phyloP scores from a whole-genome alignment of 2,113 vertebrate species.

The Phyllostomus discolor region DNA sequence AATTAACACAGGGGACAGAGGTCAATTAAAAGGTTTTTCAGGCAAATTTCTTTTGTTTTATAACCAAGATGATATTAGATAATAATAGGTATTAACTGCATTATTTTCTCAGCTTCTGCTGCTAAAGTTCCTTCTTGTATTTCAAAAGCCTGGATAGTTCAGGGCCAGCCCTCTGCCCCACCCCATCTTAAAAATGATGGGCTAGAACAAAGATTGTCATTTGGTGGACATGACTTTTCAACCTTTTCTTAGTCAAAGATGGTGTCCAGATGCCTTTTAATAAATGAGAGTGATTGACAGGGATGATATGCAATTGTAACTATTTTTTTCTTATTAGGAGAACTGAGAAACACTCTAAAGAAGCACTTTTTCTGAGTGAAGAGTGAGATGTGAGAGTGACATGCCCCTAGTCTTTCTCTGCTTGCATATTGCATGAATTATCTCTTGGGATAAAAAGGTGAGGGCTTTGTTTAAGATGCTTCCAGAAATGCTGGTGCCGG shows the following conservation, averaged over 20 bases:
- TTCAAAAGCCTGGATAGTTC: background rate
- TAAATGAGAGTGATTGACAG: background rate
- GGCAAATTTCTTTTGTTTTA: constrained; percentile 2
- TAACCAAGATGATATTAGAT: background rate
- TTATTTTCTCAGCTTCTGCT: background rate
- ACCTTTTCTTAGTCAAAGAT: background rate
- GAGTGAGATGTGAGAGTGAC: background rate
- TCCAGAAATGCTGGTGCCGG: background rate
- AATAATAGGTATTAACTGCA: background rate
- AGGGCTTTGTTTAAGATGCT: background rate
- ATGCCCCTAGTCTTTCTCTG: background rate
- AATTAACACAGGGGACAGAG: background rate
- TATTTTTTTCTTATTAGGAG: background rate
- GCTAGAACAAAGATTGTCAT: background rate
- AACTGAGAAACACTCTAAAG: background rate
- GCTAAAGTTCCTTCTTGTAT: background rate
- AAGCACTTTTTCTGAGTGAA: background rate
- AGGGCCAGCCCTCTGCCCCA: background rate
- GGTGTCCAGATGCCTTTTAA: background rate
- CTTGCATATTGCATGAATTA: background rate
- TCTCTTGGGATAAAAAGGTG: background rate
- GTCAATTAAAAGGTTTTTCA: background rate
- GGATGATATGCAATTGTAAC: background rate
- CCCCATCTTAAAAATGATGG: background rate
- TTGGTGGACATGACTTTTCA: background rate